Evolutionary conservation across 1,140 invertebrate species (phyloP).

Genomic region (Trypoxylus dichotomus): DNA sequence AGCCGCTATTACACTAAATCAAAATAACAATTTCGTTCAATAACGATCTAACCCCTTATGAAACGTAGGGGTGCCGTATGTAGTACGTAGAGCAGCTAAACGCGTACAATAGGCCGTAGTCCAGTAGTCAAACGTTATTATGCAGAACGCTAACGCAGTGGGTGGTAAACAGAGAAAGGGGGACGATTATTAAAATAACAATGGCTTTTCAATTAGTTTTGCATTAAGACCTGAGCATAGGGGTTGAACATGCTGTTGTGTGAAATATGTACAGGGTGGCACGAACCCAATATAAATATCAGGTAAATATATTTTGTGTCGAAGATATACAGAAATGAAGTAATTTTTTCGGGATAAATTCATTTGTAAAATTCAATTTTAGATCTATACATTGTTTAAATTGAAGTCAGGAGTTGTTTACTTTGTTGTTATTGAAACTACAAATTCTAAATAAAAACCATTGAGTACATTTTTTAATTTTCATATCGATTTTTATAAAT

Average conservation of each 20-base stretch:
- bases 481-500: too few species aligned
- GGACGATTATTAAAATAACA: slow-evolving; percentile 22
- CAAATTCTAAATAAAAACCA: too few species aligned
- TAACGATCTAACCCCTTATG: background rate
- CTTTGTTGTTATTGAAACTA: too few species aligned
- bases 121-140: slow-evolving; percentile 24
- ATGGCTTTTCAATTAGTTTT: slow-evolving; percentile 24
- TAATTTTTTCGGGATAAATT: too few species aligned
- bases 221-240: background rate
- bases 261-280: too few species aligned
- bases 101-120: background rate
- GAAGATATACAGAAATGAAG: too few species aligned
- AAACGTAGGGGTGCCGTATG: background rate
- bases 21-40: slow-evolving; percentile 16
- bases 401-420: too few species aligned
- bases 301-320: too few species aligned
- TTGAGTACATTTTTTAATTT: too few species aligned
- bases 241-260: background rate
- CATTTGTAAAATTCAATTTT: too few species aligned
- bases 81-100: background rate
- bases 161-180: slow-evolving; percentile 1
- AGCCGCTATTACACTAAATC: slow-evolving; percentile 15
- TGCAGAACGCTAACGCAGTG: slow-evolving; percentile 13
- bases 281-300: too few species aligned
- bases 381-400: too few species aligned